Evolutionary conservation across 2,888 invertebrate genomes (phyloP), one percentile per base, ranked within the genome.

Genomic region (Gastrophysa polygoni): DNA sequence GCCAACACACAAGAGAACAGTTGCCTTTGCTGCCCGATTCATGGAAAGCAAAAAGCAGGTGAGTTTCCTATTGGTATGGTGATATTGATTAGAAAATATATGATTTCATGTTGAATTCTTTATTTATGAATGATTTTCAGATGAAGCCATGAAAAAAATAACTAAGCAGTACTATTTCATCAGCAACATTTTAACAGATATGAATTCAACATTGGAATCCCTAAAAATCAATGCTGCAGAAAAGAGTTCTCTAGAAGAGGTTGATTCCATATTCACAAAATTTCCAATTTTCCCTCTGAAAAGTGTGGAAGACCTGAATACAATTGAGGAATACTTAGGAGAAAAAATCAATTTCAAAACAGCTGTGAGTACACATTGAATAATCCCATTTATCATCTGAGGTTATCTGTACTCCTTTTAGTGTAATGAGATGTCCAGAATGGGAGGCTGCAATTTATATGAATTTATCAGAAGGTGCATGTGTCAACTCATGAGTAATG

Each of bases 141-240:
- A 47, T 47, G 17, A 47, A n/a, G 20, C 18, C 10, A 20, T 47
- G 47, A 18, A 47, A 21, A 46, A 47, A 47, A 10, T 47, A 20
- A 18, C 7, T 11, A 47, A 47, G n/a, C 47, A 47, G n/a, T 47
- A 47, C 20, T 20, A 47, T 47, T 47, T 47, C 18, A 47, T 47
- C 1, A 7, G 4, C 18, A 47, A 47, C n/a, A n/a, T 47, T 1
- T n/a, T 47, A 10, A 47, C 18, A 4, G 18, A 47, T 20, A 47
- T 47, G 1, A 47, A n/a, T 21, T 20, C 7, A 47, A 20, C 5
- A 47, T 20, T 47, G 20, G 47, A 47, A 16, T 14, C n/a, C 6
- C n/a, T 46, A 20, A 47, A 21, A 20, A 47, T 47, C 47, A 32
- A 32, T 32, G n/a, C n/a, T n/a, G n/a, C n/a, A n/a, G n/a, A n/a